Base-by-base conservation (phyloP, 2,888 invertebrate genomes). In the Blera fallax region DNA sequence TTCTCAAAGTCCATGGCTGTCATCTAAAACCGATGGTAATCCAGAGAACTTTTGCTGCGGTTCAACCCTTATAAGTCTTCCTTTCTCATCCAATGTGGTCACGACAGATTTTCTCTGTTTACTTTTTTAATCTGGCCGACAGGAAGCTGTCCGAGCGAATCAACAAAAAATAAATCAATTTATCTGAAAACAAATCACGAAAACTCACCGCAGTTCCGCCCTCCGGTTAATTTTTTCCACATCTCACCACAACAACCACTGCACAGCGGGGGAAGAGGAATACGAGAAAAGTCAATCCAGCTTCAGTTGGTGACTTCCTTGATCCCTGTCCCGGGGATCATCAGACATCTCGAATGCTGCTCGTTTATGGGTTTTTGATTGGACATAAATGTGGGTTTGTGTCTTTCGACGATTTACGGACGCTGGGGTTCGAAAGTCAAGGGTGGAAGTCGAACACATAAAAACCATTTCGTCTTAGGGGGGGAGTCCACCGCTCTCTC, bases 291-390 rank as follows among this genome's bases (percentile, higher is more conserved):
- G 74, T 85, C 74, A 76, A 76, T 85, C 52, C 80, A 64, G 69
- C 62, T 74, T 29, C 80, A 70, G 48, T 43, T 80, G 80, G 80
- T 76, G 64, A 76, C 84, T 85, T 80, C 70, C 64, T 76, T 76
- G 84, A 80, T 85, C 80, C 65, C 56, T 74, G 80, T 81, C 76
- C 76, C 60, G 58, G 69, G 70, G 80, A 85, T 85, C 84, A 80
- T 81, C 84, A 70, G 76, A 72, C 81, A 81, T 81, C 80, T 76
- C 74, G 73, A 48, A 56, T 83, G 58, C 37, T 72, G 65, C 18
- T 64, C 70, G 80, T 85, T 85, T 85, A 85, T 85, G 80, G 84
- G 37, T 76, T 80, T 85, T 85, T 85, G 84, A 85, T 85, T 84
- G 84, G 65, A 80, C 84, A 81, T 85, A 85, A 80, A 85, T 81